phyloP scores from a whole-genome alignment of 2,113 vertebrate genomes.

The Malurus melanocephalus region DNA sequence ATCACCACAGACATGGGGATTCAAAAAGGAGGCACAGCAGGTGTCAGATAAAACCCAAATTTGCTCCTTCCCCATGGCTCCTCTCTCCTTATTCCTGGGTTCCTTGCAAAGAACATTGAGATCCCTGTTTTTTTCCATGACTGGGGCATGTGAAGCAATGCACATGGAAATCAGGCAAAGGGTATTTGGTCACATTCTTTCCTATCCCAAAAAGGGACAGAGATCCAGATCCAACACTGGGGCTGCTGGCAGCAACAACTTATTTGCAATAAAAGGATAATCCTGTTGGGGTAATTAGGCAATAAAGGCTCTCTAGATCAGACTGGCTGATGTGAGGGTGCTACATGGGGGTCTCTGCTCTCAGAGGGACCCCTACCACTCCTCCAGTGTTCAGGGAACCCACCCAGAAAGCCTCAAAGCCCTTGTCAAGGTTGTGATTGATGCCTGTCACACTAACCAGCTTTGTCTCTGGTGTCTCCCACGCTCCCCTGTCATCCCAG shows the following conservation, averaged over 20 bases:
- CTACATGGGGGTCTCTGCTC: background rate
- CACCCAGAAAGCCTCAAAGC: background rate
- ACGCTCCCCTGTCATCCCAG: background rate
- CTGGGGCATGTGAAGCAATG: background rate
- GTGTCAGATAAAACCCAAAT: background rate
- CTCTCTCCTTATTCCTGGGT: background rate
- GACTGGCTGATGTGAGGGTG: background rate
- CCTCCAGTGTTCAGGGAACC: background rate
- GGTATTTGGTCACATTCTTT: background rate
- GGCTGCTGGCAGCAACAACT: background rate
- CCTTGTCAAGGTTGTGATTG: background rate
- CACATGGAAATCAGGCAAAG: background rate
- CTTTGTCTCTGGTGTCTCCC: background rate
- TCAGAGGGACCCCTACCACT: background rate
- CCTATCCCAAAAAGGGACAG: background rate
- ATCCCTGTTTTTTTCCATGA: background rate
- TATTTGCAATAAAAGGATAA: background rate
- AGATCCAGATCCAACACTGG: background rate
- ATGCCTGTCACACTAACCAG: background rate
- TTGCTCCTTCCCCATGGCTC: background rate
- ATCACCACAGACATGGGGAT: background rate
- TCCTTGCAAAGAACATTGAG: background rate
- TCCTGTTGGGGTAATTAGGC: background rate
- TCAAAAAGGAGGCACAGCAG: background rate
- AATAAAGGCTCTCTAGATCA: background rate